Conservation (phyloP, 2,888 invertebrate genomes). For the Julus scandinavius region DNA sequence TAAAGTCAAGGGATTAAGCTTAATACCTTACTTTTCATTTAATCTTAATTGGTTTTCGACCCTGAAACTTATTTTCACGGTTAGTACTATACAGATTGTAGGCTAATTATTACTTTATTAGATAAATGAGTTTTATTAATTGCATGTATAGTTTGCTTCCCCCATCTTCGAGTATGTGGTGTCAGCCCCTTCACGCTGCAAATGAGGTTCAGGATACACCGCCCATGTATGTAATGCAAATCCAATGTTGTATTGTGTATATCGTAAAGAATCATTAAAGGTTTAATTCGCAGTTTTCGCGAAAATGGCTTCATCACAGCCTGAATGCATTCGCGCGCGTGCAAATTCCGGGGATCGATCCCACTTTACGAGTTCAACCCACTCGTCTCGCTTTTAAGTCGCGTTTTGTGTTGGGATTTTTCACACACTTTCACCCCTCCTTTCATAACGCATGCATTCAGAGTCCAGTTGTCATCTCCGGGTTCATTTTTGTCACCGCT, state of each 20-base stretch:
- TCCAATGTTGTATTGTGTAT: not conserved
- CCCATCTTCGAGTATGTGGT: no score
- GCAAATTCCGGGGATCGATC: not conserved
- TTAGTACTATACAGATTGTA: no score
- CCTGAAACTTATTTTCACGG: no score
- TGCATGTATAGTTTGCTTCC: no score
- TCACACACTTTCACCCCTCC: constrained; percentile 1
- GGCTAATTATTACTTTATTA: no score
- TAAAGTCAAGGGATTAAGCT: no score
- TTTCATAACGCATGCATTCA: not conserved
- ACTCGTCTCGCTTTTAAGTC: not conserved
- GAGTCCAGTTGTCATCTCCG: not conserved
- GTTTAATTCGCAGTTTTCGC: not conserved
- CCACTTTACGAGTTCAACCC: not conserved
- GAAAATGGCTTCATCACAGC: not conserved
- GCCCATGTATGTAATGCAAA: no score
- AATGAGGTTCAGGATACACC: no score
- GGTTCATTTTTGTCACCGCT: not conserved
- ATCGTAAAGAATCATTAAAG: not conserved
- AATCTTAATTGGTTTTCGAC: no score
- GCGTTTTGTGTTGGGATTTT: constrained; percentile 14
- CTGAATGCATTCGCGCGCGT: not conserved
- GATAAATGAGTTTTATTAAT: no score
- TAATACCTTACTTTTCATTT: no score
- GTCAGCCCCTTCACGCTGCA: no score